phyloP scores from a whole-genome alignment of 2,113 vertebrate species.

The Lanius ludovicianus region DNA sequence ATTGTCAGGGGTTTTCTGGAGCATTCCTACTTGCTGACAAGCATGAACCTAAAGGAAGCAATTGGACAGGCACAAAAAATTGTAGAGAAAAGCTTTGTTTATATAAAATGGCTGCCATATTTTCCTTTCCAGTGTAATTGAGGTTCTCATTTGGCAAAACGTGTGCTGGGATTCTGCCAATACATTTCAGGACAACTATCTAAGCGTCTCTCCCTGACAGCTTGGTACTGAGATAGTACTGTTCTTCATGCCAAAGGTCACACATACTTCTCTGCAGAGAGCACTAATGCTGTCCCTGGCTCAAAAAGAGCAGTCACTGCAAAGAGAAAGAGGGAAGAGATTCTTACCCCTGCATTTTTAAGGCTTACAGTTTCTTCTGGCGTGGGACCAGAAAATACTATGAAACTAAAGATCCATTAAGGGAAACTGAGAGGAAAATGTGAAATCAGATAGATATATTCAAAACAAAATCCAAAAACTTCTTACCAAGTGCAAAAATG shows the following conservation, averaged over 20 bases:
- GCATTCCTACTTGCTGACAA: conserved; percentile 20
- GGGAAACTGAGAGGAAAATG: not conserved
- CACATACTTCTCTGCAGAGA: not conserved
- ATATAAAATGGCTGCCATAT: conserved; percentile 17
- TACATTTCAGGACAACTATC: not conserved
- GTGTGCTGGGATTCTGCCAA: not conserved
- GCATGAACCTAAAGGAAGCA: not conserved
- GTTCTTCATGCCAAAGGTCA: conserved; percentile 20
- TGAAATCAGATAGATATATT: not conserved
- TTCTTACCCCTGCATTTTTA: not conserved
- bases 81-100: conserved; percentile 40
- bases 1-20: conserved; percentile 33
- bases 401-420: not conserved
- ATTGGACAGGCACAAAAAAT: not conserved
- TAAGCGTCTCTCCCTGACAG: not conserved
- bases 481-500: not conserved
- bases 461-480: not conserved
- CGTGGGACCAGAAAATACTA: not conserved
- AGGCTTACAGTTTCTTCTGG: not conserved
- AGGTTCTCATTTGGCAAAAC: not conserved
- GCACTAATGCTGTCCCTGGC: not conserved
- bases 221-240: not conserved
- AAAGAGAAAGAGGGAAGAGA: not conserved
- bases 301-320: not conserved
- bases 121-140: conserved; percentile 9